phyloP scores from a whole-genome alignment of 2,113 vertebrate genomes.

The Porphyrio hochstetteri region DNA sequence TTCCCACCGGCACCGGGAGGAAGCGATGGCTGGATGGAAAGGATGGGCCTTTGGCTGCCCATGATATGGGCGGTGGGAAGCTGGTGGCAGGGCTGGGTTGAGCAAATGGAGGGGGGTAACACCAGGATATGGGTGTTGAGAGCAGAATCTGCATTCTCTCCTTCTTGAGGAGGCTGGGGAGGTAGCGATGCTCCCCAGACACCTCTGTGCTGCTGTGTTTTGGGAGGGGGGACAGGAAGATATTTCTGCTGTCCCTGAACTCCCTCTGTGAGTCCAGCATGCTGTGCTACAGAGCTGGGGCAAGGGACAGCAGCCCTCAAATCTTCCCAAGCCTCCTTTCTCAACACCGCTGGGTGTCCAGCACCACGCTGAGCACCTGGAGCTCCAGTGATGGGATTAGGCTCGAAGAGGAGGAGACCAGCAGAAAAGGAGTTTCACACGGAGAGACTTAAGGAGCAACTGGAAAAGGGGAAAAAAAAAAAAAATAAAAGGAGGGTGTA shows the following conservation, averaged over 20 bases:
- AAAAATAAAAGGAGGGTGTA: background rate
- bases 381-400: background rate
- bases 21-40: fast-evolving
- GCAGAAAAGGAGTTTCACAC: background rate
- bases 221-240: too few relatives aligned
- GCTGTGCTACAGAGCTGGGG: fast-evolving
- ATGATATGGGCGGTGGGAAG: background rate
- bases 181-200: fast-evolving
- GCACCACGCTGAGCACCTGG: background rate
- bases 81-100: background rate
- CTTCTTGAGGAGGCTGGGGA: background rate
- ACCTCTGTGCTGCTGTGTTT: background rate
- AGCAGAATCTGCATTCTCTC: background rate
- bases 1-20: fast-evolving
- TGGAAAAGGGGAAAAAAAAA: background rate
- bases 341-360: background rate
- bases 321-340: background rate
- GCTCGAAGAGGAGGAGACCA: background rate
- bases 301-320: background rate
- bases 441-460: background rate
- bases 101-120: background rate
- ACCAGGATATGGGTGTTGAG: background rate
- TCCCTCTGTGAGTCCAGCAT: too few relatives aligned
- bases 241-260: background rate
- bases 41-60: background rate